Evolutionary conservation across 1,140 invertebrate genomes (phyloP).

Genomic region (Philotrypesis tridentata): DNA sequence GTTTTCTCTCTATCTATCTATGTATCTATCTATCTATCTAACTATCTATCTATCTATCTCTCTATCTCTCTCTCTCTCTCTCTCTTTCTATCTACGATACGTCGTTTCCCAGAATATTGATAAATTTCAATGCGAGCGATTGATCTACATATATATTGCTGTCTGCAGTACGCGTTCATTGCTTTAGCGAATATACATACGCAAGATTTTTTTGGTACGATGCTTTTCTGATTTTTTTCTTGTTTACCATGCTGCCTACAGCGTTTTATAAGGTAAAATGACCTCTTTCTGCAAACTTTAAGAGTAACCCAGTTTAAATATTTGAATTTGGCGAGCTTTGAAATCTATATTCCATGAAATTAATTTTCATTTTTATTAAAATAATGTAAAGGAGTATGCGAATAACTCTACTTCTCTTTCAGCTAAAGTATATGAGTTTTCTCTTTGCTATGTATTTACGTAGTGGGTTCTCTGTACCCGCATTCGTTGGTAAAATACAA

Average conservation of each 20-base stretch:
- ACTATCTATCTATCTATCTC: neutral
- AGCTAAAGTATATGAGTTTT: neutral
- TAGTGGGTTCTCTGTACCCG: neutral
- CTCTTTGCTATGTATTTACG: neutral
- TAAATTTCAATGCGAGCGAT: neutral
- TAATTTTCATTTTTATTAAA: neutral
- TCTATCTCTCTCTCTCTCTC: neutral
- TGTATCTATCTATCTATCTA: neutral
- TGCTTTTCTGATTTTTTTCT: neutral
- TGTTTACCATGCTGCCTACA: too few relatives aligned
- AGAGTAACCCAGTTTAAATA: neutral
- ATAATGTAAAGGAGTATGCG: neutral
- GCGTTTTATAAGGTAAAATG: too few relatives aligned
- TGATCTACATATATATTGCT: neutral
- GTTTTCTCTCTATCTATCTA: neutral
- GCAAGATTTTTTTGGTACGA: neutral
- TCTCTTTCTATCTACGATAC: neutral
- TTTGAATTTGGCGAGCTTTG: neutral
- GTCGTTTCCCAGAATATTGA: neutral
- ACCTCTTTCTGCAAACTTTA: neutral
- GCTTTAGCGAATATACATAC: neutral
- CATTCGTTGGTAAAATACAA: too few relatives aligned
- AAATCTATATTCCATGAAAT: neutral
- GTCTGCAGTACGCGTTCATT: neutral
- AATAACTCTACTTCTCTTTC: neutral